Conservation (phyloP, 2,113 vertebrate species). For the Cephalopholis sonnerati region DNA sequence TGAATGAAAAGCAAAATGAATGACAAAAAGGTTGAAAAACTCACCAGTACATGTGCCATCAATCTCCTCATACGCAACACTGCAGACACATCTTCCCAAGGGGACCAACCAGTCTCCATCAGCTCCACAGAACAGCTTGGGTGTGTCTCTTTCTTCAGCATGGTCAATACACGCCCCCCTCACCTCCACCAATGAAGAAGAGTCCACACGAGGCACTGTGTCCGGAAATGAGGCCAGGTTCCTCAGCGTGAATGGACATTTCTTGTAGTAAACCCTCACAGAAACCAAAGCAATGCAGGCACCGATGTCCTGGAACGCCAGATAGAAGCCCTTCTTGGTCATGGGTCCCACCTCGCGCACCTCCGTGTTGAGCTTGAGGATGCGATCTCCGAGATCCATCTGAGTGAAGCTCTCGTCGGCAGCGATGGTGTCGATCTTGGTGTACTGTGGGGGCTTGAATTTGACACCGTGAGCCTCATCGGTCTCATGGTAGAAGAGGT, state of each 20-base stretch:
- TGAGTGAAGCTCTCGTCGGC: slow-evolving; percentile 98
- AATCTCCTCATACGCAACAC: slow-evolving; percentile 92
- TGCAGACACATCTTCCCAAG: slow-evolving; percentile 94
- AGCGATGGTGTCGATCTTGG: slow-evolving; percentile 96
- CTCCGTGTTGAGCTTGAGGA: slow-evolving; percentile 97
- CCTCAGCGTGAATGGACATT: slow-evolving; percentile 93
- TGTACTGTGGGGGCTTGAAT: slow-evolving; percentile 92
- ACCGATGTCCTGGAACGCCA: slow-evolving; percentile 97
- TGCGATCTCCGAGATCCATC: slow-evolving; percentile 96
- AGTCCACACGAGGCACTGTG: slow-evolving; percentile 95
- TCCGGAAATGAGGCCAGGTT: slow-evolving; percentile 96
- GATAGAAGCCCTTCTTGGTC: slow-evolving; percentile 93
- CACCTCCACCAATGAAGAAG: slow-evolving; percentile 96
- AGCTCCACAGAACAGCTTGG: slow-evolving; percentile 95
- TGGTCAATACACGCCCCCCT: slow-evolving; percentile 94
- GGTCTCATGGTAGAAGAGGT: slow-evolving; percentile 94
- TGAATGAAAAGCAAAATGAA: background rate
- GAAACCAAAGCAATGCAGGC: slow-evolving; percentile 96
- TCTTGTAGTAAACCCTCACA: slow-evolving; percentile 95
- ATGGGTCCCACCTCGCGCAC: slow-evolving; percentile 95
- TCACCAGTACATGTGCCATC: slow-evolving; percentile 93
- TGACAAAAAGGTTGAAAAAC: slow-evolving; percentile 50
- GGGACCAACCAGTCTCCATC: slow-evolving; percentile 98
- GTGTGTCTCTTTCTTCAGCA: slow-evolving; percentile 94
- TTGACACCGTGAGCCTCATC: slow-evolving; percentile 92